Percentiles rank a stretch among this genome's conserved stretches.
These are phyloP conservation scores for Halisarca cf. caerulea DNA, from an alignment of 37 sponge, comb jelly and placozoan genomes.

Conservation along the genomic window DNA sequence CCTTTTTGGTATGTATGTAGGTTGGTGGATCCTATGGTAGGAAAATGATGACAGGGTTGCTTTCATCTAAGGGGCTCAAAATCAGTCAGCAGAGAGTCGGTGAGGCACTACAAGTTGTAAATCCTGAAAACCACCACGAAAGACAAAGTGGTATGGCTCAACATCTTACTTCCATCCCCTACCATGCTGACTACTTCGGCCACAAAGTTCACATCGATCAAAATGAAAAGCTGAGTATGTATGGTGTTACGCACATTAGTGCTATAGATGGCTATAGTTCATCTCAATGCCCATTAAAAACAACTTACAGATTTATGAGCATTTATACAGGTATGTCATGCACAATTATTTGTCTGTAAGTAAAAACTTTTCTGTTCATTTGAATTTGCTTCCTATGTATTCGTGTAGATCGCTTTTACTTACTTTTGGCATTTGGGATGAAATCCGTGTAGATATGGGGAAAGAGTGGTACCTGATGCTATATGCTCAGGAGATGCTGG, in stretches of 20 bases:
- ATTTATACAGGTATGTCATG: slow-evolving; percentile 29
- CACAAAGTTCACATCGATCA: slow-evolving; percentile 73
- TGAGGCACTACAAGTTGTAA: slow-evolving; percentile 13
- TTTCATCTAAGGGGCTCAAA: slow-evolving; percentile 30
- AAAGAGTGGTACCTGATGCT: slow-evolving; percentile 34
- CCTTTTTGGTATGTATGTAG: too few species aligned
- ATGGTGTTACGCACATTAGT: slow-evolving; percentile 61
- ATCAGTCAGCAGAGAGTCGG: slow-evolving; percentile 42
- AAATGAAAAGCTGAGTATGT: slow-evolving; percentile 74
- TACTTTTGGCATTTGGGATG: slow-evolving; percentile 20
- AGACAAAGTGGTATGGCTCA: slow-evolving; percentile 3
- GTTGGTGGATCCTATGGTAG: slow-evolving; percentile 57
- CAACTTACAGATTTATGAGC: slow-evolving; percentile 50
- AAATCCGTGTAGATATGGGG: slow-evolving; percentile 54
- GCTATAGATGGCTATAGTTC: slow-evolving; percentile 67
- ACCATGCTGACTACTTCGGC: slow-evolving; percentile 61
- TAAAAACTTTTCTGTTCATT: not conserved
- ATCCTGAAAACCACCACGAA: slow-evolving; percentile 38
- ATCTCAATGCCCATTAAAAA: slow-evolving; percentile 67
- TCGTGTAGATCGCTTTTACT: not conserved
- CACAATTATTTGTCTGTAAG: not conserved
- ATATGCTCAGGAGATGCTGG: slow-evolving; percentile 22
- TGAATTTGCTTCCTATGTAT: not conserved
- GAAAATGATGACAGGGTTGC: slow-evolving; percentile 55
- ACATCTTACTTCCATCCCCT: slow-evolving; percentile 56